Evolutionary conservation across 2,797 vertebrate genomes (phyloP), one percentile per base, ranked within the genome.

Genomic region (Ibycter americanus): DNA sequence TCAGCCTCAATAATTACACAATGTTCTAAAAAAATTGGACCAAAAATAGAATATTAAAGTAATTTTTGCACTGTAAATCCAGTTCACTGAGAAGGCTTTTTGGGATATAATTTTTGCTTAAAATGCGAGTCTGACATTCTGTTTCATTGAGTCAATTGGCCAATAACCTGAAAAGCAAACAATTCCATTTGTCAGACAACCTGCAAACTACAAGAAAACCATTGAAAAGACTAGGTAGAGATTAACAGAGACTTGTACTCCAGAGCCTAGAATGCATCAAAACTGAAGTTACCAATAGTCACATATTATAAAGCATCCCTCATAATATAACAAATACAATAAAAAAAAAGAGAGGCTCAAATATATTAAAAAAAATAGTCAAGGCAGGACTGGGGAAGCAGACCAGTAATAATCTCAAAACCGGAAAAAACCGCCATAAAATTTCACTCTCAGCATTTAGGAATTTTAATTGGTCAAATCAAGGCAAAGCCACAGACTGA

Each of bases 181-280:
- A 13, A 49, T 40, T 58, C 34, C 11, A 3, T 40, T 55, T 65
- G 18, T n/a, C 44, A 34, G 31, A 16, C 34, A 54, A 44, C 5
- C 47, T 29, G 59, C 49, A 55, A 47, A 12, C 9, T 26, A 4
- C 49, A 22, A 78, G 55, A 58, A 65, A 76, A 56, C 7, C 23
- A 38, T 0, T 38, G 21, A 15, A 23, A 81, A 36, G 2, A 26
- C 12, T 8, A 38, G 7, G n/a, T 23, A 56, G 52, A 15, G 5
- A 65, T 61, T 38, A 80, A 63, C 4, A 11, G 31, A 78, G 40
- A 34, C 47, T 76, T 40, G 25, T 19, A 44, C 16, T 31, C 44
- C 27, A 36, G 31, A 71, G 52, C 20, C 20, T 86, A 31, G 55
- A 52, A 70, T 73, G 68, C 23, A 71, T 11, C n/a, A 66, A 74